Evolutionary conservation across 2,113 vertebrate genomes (phyloP).

Genomic region (Gambusia affinis): DNA sequence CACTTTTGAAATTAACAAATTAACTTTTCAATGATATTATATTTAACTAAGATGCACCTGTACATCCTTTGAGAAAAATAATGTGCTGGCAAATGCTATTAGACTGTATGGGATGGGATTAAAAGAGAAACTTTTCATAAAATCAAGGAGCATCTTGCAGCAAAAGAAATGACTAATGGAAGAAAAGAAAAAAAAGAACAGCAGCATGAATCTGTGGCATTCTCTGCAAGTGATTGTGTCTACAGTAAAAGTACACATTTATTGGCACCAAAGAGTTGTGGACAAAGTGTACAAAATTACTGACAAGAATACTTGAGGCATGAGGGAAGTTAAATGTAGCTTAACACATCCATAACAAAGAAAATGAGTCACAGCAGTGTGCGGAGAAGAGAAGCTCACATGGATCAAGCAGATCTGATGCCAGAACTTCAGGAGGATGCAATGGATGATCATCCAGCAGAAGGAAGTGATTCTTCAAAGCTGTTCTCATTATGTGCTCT

Average conservation of each 20-base stretch:
- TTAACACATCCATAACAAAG: neutral
- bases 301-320: neutral
- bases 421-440: neutral
- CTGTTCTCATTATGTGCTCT: neutral
- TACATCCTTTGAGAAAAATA: neutral
- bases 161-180: neutral
- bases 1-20: neutral
- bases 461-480: neutral
- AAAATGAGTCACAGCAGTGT: neutral
- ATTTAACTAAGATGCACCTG: neutral
- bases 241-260: neutral
- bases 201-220: neutral
- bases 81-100: neutral
- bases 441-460: neutral
- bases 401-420: slow-evolving; percentile 7
- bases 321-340: neutral
- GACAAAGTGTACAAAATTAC: neutral
- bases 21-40: neutral
- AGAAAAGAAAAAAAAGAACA: neutral
- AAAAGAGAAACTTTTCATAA: neutral
- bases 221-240: neutral
- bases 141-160: neutral
- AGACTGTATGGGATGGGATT: no score
- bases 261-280: slow-evolving; percentile 5
- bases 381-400: neutral